Base-by-base conservation (phyloP, 2,797 vertebrate genomes). In the Oreonectes daqikongensis region DNA sequence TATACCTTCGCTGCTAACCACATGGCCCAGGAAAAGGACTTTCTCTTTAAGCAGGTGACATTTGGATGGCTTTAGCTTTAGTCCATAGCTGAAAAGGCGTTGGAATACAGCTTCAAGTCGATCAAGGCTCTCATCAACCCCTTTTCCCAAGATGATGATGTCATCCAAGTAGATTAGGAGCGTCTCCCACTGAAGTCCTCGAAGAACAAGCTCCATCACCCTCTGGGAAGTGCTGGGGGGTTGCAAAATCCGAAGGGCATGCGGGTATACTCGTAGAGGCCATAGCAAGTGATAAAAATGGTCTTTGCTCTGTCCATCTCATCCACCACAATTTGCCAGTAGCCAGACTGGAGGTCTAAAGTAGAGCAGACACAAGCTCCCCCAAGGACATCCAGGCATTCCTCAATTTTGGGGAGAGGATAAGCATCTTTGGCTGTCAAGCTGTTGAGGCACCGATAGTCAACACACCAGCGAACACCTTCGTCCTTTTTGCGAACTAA, bases 301-400 rank as follows among this genome's bases (percentile, higher is more conserved):
- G 81, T 88, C 83, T 88, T 88, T 81, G 74, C 20, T 44, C 22
- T 44, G 81, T 68, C 77, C 83, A 84, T 74, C 79, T 0, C 28
- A 82, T 87, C 83, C 79, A 81, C 81, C 83, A 85, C 78, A 70
- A 84, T 84, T 84, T 89, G 85, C 86, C 86, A 88, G 75, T 82
- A 88, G 52, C 80, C 79, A 72, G 57, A 0, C 0, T 83, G 81
- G 30, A 86, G n/a, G 0, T 87, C 80, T 68, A 80, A 73, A 75
- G 86, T 85, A 88, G 70, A 75, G 32, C 7, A 82, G 6, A 81
- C 61, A 17, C 18, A 42, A 17, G 75, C 4, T 7, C 48, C 67
- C 3, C 46, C 55, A 38, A 79, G 46, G 6, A 75, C 72, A 72
- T 79, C 52, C 11, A 82, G 67, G 38, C 20, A 65, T 44, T 65